Conservation (phyloP, 2,113 vertebrate species). For the Eclectus roratus region DNA sequence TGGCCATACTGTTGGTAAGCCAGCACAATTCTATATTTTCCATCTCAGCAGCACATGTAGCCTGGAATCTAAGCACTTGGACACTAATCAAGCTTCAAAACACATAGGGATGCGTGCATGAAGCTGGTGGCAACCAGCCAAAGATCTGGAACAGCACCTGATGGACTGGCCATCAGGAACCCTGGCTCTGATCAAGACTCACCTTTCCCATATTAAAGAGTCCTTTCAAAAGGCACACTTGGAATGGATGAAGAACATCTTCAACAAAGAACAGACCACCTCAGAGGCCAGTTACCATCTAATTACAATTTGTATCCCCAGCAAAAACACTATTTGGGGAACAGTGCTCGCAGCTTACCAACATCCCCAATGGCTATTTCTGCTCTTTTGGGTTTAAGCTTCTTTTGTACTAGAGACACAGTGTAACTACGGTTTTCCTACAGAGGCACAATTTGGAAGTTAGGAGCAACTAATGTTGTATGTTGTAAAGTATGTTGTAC, state of each 20-base stretch:
- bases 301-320: not conserved
- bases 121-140: not conserved
- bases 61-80: not conserved
- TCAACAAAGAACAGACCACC: not conserved
- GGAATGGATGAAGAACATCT: not conserved
- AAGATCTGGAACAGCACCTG: not conserved
- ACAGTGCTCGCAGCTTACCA: not conserved
- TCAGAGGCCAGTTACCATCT: not conserved
- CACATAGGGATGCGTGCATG: not conserved
- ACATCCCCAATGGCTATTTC: not conserved
- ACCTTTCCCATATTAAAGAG: not conserved
- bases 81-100: not conserved
- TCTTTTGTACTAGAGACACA: not conserved
- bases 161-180: not conserved
- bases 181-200: not conserved
- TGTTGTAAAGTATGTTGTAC: too few species aligned
- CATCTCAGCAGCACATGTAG: not conserved
- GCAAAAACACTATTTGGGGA: not conserved
- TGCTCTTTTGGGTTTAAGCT: not conserved
- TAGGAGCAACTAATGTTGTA: too few species aligned
- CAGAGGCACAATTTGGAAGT: not conserved
- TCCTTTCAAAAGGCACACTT: not conserved
- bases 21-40: not conserved
- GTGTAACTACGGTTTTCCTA: not conserved
- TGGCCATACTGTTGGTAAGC: not conserved